phyloP scores from a whole-genome alignment of 1,140 invertebrate species.

The Drosophila lini region DNA sequence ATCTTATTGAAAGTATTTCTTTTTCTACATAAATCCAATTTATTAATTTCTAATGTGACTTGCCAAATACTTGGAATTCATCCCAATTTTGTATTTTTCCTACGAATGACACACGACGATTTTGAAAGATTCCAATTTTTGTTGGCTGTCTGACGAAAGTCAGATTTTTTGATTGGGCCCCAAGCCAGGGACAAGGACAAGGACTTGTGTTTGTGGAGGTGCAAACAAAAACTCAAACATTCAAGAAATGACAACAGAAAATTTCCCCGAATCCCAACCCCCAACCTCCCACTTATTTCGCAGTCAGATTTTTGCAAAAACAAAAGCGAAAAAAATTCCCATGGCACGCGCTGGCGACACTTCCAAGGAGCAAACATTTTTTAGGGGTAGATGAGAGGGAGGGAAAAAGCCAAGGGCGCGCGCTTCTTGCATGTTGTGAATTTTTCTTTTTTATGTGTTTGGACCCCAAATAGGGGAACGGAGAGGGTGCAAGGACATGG shows the following conservation, averaged over 20 bases:
- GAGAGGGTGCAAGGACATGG: background rate
- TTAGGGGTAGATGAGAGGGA: background rate
- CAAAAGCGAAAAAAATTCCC: slow-evolving; percentile 52
- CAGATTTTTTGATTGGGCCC: slow-evolving; percentile 32
- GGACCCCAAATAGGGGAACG: slow-evolving; percentile 5
- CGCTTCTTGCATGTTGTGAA: slow-evolving; percentile 72
- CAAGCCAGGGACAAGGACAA: slow-evolving; percentile 1
- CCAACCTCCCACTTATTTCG: slow-evolving; percentile 4
- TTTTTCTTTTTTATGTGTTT: slow-evolving; percentile 46
- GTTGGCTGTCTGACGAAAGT: slow-evolving; percentile 25
- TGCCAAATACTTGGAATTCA: slow-evolving; percentile 3
- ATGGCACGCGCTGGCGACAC: slow-evolving; percentile 76
- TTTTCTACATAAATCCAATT: background rate
- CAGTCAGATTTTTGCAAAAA: slow-evolving; percentile 65
- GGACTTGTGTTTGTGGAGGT: slow-evolving; percentile 15
- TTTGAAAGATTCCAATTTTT: slow-evolving; percentile 14
- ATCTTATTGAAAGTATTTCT: background rate
- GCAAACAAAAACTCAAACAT: slow-evolving; percentile 55
- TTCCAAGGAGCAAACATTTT: slow-evolving; percentile 70
- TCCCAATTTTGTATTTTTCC: slow-evolving; percentile 15
- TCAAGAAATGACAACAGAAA: slow-evolving; percentile 77
- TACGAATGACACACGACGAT: slow-evolving; percentile 19
- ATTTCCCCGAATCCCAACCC: slow-evolving; percentile 14
- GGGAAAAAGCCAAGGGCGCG: slow-evolving; percentile 53
- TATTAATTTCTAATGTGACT: background rate